A percentile compares a stretch with the other conserved stretches of the same genome.
Conservation (phyloP, 2,888 invertebrate genomes). For the Corythucha ciliata region DNA sequence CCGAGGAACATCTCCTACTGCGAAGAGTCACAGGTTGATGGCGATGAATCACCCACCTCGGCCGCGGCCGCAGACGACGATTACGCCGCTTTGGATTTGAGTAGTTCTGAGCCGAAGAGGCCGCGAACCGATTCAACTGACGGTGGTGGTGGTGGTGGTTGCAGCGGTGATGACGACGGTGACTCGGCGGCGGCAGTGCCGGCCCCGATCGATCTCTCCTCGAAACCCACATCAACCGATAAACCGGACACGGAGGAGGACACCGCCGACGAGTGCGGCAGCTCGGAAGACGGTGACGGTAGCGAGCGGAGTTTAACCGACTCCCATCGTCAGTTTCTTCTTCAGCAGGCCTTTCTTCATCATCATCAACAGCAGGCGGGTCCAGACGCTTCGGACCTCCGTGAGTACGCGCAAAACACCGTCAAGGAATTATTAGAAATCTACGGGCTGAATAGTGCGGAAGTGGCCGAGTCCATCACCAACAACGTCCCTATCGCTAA, state of each 20-base stretch:
- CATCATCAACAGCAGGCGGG: conserved; percentile 25
- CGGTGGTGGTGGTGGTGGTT: too few relatives aligned
- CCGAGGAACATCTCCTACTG: conserved; percentile 56
- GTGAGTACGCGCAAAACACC: conserved; percentile 68
- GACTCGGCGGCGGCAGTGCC: conserved; percentile 8
- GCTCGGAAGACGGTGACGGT: conserved; percentile 34
- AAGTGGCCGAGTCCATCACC: conserved; percentile 59
- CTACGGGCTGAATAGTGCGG: conserved; percentile 59
- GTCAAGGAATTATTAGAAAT: conserved; percentile 69
- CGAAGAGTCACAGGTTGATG: conserved; percentile 34
- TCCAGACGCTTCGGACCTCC: conserved; percentile 52
- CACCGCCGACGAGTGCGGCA: background rate
- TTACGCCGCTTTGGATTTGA: conserved; percentile 26
- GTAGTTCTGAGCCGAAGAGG: conserved; percentile 38
- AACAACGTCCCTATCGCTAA: conserved; percentile 61
- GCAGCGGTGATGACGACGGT: conserved; percentile 30
- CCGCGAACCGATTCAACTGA: conserved; percentile 21
- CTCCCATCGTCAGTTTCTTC: conserved; percentile 27
- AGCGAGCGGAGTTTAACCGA: conserved; percentile 15
- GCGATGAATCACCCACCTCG: conserved; percentile 24
- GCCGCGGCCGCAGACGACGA: conserved; percentile 34
- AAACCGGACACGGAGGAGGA: conserved; percentile 30
- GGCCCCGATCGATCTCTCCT: conserved; percentile 25
- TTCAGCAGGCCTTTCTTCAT: conserved; percentile 32
- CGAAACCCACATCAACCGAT: conserved; percentile 24